Conservation (phyloP, 1,140 invertebrate species). For the Sycobia sp. region DNA sequence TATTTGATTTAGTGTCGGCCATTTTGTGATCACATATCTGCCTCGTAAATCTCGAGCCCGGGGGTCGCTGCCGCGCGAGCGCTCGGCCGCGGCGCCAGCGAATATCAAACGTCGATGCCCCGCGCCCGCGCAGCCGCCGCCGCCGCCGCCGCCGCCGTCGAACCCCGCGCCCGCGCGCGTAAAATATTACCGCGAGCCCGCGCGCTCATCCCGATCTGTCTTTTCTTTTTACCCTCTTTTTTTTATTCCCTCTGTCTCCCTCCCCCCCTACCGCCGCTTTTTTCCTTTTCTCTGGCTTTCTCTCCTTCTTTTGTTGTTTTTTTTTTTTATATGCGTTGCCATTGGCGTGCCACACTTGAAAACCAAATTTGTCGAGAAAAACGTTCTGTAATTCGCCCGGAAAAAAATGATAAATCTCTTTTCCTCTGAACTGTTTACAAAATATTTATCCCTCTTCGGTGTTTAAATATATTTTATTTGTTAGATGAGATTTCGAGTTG, state of each 20-base stretch:
- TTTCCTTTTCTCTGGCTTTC: neutral
- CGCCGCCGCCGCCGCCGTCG: constrained; percentile 53
- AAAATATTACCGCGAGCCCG: constrained; percentile 58
- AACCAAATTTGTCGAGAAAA: constrained; percentile 1
- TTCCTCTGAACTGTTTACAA: too few relatives aligned
- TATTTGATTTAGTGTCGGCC: constrained; percentile 64
- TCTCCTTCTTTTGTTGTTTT: neutral
- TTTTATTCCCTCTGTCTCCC: neutral
- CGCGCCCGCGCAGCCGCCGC: constrained; percentile 53
- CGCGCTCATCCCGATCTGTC: constrained; percentile 16
- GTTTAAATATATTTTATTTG: too few relatives aligned
- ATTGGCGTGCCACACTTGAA: neutral
- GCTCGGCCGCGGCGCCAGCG: constrained; percentile 60
- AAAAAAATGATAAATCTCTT: neutral
- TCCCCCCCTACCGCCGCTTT: too few relatives aligned
- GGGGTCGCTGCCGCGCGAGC: constrained; percentile 24
- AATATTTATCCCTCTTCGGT: too few relatives aligned
- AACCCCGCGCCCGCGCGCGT: constrained; percentile 56
- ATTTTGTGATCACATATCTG: constrained; percentile 65
- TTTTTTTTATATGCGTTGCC: constrained; percentile 7
- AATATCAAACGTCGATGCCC: constrained; percentile 64
- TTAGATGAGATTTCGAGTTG: too few relatives aligned
- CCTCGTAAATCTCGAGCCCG: constrained; percentile 61
- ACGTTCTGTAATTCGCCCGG: neutral
- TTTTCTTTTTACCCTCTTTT: constrained; percentile 16